Evolutionary conservation across 1,140 invertebrate species (phyloP).

Genomic region (Drosophila nigrodunni): DNA sequence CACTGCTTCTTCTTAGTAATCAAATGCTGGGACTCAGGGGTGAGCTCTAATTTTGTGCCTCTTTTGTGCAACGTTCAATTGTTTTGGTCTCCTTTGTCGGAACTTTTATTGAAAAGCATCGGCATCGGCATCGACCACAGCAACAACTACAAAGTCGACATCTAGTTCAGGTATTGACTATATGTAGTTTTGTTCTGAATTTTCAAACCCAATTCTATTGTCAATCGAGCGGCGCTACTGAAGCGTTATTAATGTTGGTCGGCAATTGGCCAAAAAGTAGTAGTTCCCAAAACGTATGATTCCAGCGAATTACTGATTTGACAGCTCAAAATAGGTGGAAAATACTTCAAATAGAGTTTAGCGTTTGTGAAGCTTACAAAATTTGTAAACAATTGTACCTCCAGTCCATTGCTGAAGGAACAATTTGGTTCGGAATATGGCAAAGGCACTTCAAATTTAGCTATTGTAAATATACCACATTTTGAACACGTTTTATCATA

Average conservation of each 20-base stretch:
- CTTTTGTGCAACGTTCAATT: constrained; percentile 67
- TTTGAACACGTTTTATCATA: too few species aligned
- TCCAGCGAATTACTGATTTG: constrained; percentile 37
- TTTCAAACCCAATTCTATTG: constrained; percentile 26
- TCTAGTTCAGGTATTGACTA: background rate
- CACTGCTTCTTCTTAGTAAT: constrained; percentile 44
- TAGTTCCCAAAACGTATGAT: constrained; percentile 37
- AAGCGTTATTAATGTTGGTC: constrained; percentile 70
- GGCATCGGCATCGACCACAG: background rate
- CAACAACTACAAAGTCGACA: too few species aligned
- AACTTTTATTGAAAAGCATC: constrained; percentile 76
- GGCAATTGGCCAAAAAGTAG: constrained; percentile 36
- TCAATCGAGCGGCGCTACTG: constrained; percentile 59
- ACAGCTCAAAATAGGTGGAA: constrained; percentile 41
- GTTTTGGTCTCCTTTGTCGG: constrained; percentile 67
- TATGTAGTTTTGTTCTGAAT: background rate
- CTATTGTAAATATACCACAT: too few species aligned
- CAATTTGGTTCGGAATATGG: too few species aligned
- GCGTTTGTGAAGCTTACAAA: background rate
- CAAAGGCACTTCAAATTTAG: too few species aligned
- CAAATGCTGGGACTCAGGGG: constrained; percentile 40
- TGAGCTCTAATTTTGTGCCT: constrained; percentile 71
- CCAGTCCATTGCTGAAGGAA: too few species aligned
- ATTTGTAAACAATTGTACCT: background rate
- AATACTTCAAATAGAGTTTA: background rate